A percentile compares a stretch with the other conserved stretches of the same genome.
Conservation (phyloP, 2,113 vertebrate genomes). For the Hypocryptadius cinnamomeus region DNA sequence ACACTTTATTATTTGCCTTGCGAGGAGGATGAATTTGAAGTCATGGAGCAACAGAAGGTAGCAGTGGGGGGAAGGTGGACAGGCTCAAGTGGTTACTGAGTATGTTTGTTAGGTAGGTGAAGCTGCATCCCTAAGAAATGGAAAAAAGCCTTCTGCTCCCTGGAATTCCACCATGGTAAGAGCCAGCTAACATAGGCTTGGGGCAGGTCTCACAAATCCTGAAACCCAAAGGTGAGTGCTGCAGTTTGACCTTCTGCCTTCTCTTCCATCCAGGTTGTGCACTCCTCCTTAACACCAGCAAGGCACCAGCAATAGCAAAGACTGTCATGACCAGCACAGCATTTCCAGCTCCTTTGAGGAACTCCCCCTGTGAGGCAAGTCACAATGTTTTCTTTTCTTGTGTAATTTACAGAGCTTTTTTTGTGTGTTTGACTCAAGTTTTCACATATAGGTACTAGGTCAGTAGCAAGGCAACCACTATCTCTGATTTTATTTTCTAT, state of each 20-base stretch:
- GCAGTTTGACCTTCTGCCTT: neutral
- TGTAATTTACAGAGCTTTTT: neutral
- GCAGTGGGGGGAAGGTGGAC: neutral
- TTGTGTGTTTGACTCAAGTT: neutral
- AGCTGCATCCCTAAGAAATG: neutral
- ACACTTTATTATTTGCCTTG: neutral
- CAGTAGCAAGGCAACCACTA: neutral
- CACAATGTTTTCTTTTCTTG: neutral
- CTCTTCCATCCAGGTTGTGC: slow-evolving; percentile 68
- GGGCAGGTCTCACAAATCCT: neutral
- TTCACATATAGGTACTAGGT: neutral
- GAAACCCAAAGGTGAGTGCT: neutral
- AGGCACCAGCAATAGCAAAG: slow-evolving; percentile 65
- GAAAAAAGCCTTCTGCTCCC: neutral
- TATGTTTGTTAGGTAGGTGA: neutral
- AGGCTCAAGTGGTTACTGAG: neutral
- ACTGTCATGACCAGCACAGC: slow-evolving; percentile 77
- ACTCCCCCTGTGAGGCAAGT: slow-evolving; percentile 89
- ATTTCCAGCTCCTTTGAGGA: slow-evolving; percentile 88
- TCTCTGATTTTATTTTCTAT: neutral
- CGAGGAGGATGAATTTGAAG: neutral
- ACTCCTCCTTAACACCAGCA: slow-evolving; percentile 80
- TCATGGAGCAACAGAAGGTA: neutral
- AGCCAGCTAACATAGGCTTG: neutral
- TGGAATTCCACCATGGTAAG: neutral